Evolutionary conservation across 2,888 invertebrate species (phyloP), one percentile per base, ranked within the genome.

Genomic region (Chaetogeoica ovagalla): DNA sequence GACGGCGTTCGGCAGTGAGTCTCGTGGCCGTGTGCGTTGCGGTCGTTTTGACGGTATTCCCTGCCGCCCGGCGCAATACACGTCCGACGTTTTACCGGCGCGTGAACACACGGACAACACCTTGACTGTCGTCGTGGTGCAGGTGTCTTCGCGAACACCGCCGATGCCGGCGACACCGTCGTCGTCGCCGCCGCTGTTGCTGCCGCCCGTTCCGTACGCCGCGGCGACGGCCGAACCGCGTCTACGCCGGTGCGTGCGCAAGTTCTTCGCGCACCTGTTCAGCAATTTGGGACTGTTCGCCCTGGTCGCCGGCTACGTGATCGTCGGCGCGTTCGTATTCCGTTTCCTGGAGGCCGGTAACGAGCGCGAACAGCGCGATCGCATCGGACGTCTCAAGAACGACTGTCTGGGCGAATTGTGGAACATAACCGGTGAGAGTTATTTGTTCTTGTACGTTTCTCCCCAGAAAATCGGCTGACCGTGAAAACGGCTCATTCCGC

Each of bases 321-420:
- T 93, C 82, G 87, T 92, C 84, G 93, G 93, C 79, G 93, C 93
- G 62, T 87, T 92, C 83, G 88, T 94, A 83, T 94, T 94, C 86
- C 91, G 91, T 85, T 88, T 90, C 83, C 87, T 94, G 84, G 94
- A 94, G 86, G 90, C 91, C 19, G 91, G 90, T n/a, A 89, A 90
- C 82, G 90, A 91, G 84, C 88, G 90, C 83, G 88, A 90, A 84
- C 90, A 91, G 85, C 88, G 90, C 83, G 89, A 90, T 1, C 89
- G 89, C 59, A 90, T 91, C 83, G 89, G 90, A 84, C 87, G 89
- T 83, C 90, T 90, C 82, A 88, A 91, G 52, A 90, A 91, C 84
- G 91, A 91, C 86, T 92, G 92, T 84, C 86, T 92, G 83, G 89
- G 90, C 83, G 92, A 93, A 85, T 89, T 93, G 19, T 93, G 93